phyloP scores from a whole-genome alignment of 2,888 invertebrate species.

The Scaptomyza reducta region DNA sequence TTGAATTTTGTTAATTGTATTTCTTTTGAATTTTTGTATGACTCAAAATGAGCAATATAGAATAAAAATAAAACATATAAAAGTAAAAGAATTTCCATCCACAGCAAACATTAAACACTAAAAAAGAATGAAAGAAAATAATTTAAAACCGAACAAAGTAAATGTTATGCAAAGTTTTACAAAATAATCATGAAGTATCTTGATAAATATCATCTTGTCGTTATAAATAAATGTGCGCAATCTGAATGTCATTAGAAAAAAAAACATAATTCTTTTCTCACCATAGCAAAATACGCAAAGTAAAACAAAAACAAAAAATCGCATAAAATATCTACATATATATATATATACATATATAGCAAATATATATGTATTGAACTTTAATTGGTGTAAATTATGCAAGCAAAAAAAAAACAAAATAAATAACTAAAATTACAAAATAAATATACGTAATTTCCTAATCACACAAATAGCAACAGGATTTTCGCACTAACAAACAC shows the following conservation, averaged over 20 bases:
- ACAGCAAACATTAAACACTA: conserved; percentile 23
- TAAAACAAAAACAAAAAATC: conserved; percentile 22
- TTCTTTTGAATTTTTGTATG: conserved; percentile 18
- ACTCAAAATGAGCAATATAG: conserved; percentile 17
- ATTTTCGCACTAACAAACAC: conserved; percentile 36
- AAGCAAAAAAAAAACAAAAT: conserved; percentile 27
- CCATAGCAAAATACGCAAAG: conserved; percentile 34
- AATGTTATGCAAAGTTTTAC: conserved; percentile 18
- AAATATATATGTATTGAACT: conserved; percentile 58
- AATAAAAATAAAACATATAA: conserved; percentile 7
- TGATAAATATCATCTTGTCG: conserved; percentile 58
- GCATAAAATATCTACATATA: conserved; percentile 15
- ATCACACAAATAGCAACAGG: conserved; percentile 33
- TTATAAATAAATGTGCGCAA: conserved; percentile 49
- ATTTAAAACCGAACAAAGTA: conserved; percentile 13
- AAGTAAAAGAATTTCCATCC: conserved; percentile 40
- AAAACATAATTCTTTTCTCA: conserved; percentile 22
- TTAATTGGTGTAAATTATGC: conserved; percentile 71
- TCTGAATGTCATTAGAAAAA: conserved; percentile 51
- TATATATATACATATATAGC: conserved; percentile 51
- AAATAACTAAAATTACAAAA: background rate
- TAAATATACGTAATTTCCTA: conserved; percentile 67
- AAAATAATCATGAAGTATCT: conserved; percentile 28
- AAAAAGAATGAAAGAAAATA: conserved; percentile 4
- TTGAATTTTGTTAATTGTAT: conserved; percentile 30